Conservation (phyloP, 1,140 invertebrate species). For the Helicorthomorpha holstii region DNA sequence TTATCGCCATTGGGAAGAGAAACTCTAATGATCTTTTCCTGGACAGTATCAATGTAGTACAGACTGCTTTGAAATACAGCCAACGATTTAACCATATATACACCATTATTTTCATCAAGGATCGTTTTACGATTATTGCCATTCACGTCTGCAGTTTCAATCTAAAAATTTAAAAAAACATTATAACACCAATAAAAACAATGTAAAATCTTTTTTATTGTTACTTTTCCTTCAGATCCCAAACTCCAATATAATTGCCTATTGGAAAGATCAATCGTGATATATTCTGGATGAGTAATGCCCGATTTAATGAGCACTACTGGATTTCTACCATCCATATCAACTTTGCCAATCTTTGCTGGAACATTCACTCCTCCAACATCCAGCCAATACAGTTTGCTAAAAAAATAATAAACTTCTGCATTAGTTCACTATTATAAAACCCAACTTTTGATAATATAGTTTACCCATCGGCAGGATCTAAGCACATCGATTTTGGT, state of each 20-base stretch:
- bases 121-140: constrained; percentile 51
- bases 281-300: constrained; percentile 53
- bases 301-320: constrained; percentile 39
- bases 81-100: constrained; percentile 21
- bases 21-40: constrained; percentile 74
- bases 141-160: constrained; percentile 52
- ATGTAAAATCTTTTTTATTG: too few relatives aligned
- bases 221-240: constrained; percentile 49
- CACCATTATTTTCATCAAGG: constrained; percentile 45
- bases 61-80: constrained; percentile 36
- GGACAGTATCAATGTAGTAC: constrained; percentile 74
- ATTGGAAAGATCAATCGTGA: constrained; percentile 67
- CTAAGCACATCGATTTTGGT: constrained; percentile 71
- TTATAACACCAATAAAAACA: constrained; percentile 1
- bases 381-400: constrained; percentile 88
- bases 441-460: too few relatives aligned
- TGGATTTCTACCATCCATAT: constrained; percentile 81
- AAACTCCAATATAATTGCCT: constrained; percentile 75
- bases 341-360: constrained; percentile 74
- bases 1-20: constrained; percentile 68
- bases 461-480: constrained; percentile 69
- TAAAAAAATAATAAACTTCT: constrained; percentile 23
- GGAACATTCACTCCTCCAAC: constrained; percentile 79
- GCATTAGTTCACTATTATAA: too few relatives aligned
- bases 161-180: constrained; percentile 22